These are phyloP conservation scores for Pantelozetes paolii DNA, from an alignment of 2,888 invertebrate genomes.

Conservation along the genomic window DNA sequence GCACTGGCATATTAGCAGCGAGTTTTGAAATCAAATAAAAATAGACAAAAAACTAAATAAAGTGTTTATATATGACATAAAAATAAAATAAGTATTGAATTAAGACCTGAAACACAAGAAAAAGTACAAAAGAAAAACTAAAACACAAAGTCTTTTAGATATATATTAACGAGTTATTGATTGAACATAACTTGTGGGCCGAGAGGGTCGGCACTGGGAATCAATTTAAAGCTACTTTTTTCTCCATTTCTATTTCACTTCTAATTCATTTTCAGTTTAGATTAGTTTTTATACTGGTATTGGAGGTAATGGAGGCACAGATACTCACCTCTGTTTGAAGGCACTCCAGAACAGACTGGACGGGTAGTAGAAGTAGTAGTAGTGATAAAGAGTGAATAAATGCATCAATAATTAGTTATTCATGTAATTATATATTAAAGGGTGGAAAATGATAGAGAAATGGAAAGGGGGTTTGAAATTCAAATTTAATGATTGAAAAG, in stretches of 20 bases:
- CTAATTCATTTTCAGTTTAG: not conserved
- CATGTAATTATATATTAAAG: not conserved
- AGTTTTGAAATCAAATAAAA: not conserved
- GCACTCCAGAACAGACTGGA: slow-evolving; percentile 94
- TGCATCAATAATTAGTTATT: not conserved
- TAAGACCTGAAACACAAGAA: not conserved
- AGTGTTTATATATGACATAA: not conserved
- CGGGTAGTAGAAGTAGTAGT: slow-evolving; percentile 1
- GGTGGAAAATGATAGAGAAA: not conserved
- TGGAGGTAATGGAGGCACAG: slow-evolving; percentile 20
- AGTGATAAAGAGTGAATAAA: not conserved
- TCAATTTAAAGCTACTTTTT: slow-evolving; percentile 16
- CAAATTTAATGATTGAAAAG: not conserved
- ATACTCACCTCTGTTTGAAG: slow-evolving; percentile 94
- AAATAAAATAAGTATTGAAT: not conserved
- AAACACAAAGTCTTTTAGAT: not conserved
- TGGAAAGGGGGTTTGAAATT: too few relatives aligned
- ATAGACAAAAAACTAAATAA: not conserved
- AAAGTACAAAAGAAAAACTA: not conserved
- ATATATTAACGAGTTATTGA: slow-evolving; percentile 20
- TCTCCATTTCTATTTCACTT: slow-evolving; percentile 17
- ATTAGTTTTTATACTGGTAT: not conserved
- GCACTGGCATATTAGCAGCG: slow-evolving; percentile 31
- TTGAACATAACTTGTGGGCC: slow-evolving; percentile 35
- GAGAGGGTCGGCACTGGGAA: not conserved